phyloP scores from a whole-genome alignment of 2,797 vertebrate species.

The Myotis daubentonii region DNA sequence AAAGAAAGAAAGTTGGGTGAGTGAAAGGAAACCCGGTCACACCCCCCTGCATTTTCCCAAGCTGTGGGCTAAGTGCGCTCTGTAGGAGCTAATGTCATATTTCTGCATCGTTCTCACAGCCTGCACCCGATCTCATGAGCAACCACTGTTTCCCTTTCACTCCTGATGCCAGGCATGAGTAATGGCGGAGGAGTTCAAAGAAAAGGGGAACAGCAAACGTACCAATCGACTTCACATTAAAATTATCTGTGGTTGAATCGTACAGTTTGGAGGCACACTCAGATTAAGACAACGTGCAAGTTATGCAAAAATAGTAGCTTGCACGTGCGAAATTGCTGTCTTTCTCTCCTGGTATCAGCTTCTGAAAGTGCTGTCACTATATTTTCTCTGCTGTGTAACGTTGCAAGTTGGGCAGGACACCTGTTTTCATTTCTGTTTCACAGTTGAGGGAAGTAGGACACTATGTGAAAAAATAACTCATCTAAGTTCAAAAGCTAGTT shows the following conservation, averaged over 20 bases:
- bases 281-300: conserved; percentile 7
- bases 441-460: neutral
- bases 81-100: neutral
- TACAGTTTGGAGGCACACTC: neutral
- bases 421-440: conserved; percentile 24
- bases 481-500: conserved; percentile 32
- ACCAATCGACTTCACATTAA: neutral
- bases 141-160: neutral
- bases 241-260: neutral
- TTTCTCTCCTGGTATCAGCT: neutral
- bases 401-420: neutral
- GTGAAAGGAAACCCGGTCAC: neutral
- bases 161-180: neutral
- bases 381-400: neutral
- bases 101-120: neutral
- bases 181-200: neutral
- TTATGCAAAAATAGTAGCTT: conserved; percentile 30
- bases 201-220: neutral
- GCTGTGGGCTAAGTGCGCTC: neutral
- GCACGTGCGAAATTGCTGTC: neutral
- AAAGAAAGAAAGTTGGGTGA: neutral
- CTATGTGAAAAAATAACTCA: conserved; percentile 16
- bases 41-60: neutral
- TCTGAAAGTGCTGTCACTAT: neutral
- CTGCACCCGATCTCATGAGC: neutral